A percentile compares a stretch with the other conserved stretches of the same genome.
Evolutionary conservation across 2,888 invertebrate species (phyloP).

Genomic region (Callyntrura guangdongensis): DNA sequence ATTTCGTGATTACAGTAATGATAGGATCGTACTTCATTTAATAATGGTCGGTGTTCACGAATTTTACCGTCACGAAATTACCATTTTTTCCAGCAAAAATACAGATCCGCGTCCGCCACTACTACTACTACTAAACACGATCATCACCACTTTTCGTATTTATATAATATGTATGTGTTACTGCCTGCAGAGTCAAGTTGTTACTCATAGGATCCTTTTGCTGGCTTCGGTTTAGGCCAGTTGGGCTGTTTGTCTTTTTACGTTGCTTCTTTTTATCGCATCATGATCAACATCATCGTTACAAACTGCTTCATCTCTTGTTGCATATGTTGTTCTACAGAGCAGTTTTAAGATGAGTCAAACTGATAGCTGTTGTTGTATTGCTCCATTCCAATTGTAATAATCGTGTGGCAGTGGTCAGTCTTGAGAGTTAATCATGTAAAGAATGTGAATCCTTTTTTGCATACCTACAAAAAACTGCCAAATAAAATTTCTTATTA

Average conservation of each 20-base stretch:
- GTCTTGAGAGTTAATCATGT: constrained; percentile 59
- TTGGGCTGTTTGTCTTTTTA: constrained; percentile 20
- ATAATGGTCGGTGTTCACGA: constrained; percentile 71
- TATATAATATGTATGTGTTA: neutral
- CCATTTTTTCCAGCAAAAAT: constrained; percentile 63
- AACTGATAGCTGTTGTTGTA: constrained; percentile 46
- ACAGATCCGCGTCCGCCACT: constrained; percentile 71
- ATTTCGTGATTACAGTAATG: constrained; percentile 73
- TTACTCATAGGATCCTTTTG: neutral
- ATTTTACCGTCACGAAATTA: constrained; percentile 67
- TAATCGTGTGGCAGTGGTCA: constrained; percentile 67
- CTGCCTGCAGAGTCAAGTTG: neutral
- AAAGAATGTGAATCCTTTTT: constrained; percentile 65
- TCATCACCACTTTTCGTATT: neutral
- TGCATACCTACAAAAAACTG: constrained; percentile 49
- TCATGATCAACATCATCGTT: neutral
- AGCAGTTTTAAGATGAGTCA: constrained; percentile 62
- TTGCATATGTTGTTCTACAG: neutral
- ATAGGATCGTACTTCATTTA: constrained; percentile 74
- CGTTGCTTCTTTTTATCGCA: constrained; percentile 36
- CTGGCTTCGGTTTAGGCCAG: neutral
- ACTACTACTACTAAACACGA: constrained; percentile 1
- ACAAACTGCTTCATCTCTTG: constrained; percentile 19
- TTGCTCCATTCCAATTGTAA: constrained; percentile 70
- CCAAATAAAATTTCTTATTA: constrained; percentile 42